phyloP scores from a whole-genome alignment of 2,113 vertebrate genomes.

The Prionailurus bengalensis region DNA sequence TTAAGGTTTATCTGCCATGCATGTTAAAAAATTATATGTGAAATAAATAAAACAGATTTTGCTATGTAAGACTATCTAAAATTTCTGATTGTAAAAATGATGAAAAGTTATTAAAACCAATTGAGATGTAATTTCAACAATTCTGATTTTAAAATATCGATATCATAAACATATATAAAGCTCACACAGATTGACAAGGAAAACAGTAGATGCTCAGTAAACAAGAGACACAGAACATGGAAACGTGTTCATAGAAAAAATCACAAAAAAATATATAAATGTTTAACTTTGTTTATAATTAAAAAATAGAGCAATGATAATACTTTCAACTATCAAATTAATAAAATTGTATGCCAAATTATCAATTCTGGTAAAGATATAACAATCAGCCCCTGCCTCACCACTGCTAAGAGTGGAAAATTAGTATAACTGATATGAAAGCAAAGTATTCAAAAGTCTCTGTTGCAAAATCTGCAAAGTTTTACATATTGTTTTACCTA shows the following conservation, averaged over 20 bases:
- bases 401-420: neutral
- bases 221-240: neutral
- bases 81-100: neutral
- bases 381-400: neutral
- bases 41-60: neutral
- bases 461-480: conserved; percentile 26
- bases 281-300: neutral
- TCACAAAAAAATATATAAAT: neutral
- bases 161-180: neutral
- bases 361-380: neutral
- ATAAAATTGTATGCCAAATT: neutral
- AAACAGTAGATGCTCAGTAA: neutral
- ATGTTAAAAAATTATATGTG: neutral
- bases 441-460: neutral
- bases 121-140: neutral
- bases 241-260: neutral
- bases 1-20: neutral
- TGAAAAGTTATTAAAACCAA: neutral
- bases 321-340: neutral
- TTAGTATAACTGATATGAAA: neutral
- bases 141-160: neutral
- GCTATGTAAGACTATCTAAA: neutral
- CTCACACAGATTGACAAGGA: neutral
- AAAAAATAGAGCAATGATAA: neutral
- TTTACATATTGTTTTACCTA: conserved; percentile 28